These are phyloP conservation scores for Trichoplusia ni DNA, from an alignment of 1,140 invertebrate species.

Conservation along the genomic window DNA sequence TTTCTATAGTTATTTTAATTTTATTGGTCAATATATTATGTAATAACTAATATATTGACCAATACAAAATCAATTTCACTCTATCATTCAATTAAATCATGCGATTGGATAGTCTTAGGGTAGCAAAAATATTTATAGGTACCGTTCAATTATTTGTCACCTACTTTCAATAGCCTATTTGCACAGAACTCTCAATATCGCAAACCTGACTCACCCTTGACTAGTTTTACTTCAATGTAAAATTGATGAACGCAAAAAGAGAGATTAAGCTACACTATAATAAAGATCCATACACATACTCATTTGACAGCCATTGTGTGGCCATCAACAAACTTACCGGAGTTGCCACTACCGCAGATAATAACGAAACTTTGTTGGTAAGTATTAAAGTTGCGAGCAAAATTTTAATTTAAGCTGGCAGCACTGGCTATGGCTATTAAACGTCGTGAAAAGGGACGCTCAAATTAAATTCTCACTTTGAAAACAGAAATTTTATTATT, in stretches of 20 bases:
- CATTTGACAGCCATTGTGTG: neutral
- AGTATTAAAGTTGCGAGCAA: slow-evolving; percentile 10
- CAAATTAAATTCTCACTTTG: slow-evolving; percentile 1
- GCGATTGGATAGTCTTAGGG: no score
- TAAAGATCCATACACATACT: neutral
- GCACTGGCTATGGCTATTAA: neutral
- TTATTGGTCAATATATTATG: no score
- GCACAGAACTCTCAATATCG: no score
- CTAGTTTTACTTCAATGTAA: neutral
- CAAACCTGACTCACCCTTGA: no score
- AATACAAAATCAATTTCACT: no score
- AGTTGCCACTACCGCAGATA: neutral
- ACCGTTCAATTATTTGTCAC: no score
- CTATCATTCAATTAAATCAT: no score
- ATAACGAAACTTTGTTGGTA: slow-evolving; percentile 12
- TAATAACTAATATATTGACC: no score
- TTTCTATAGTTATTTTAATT: no score
- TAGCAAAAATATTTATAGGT: no score
- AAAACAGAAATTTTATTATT: neutral
- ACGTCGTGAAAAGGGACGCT: neutral
- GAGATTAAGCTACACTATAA: neutral
- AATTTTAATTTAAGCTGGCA: neutral
- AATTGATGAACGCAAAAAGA: neutral
- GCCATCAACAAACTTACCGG: neutral
- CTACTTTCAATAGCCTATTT: no score